These are phyloP conservation scores for Lophius piscatorius DNA, from an alignment of 2,113 vertebrate species.

Conservation along the genomic window DNA sequence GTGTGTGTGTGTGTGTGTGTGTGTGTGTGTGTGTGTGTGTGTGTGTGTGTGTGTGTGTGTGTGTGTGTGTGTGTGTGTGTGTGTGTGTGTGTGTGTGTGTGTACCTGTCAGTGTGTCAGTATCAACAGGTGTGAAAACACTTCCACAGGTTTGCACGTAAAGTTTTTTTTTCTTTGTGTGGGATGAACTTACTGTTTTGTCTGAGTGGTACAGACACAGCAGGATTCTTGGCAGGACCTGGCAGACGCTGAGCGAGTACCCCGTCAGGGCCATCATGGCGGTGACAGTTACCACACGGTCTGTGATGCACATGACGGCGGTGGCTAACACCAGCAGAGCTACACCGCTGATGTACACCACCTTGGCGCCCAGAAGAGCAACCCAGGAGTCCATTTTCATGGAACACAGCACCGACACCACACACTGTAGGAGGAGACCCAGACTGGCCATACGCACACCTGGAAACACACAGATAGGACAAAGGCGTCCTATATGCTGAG, in stretches of 20 bases:
- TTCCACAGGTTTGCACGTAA: too few relatives aligned
- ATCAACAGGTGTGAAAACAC: too few relatives aligned
- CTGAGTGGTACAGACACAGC: slow-evolving; percentile 1
- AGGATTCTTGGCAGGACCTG: neutral
- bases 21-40: too few relatives aligned
- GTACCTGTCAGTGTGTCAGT: too few relatives aligned
- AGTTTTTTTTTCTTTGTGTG: too few relatives aligned
- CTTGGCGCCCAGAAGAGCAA: slow-evolving; percentile 6
- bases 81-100: too few relatives aligned
- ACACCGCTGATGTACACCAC: neutral
- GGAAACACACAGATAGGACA: neutral
- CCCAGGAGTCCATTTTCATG: neutral
- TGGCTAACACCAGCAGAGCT: slow-evolving; percentile 2
- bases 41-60: too few relatives aligned
- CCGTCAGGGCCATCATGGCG: neutral
- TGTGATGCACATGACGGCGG: neutral
- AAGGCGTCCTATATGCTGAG: neutral
- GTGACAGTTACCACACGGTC: neutral
- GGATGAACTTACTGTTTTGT: neutral
- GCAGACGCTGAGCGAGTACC: neutral
- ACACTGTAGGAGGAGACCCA: slow-evolving; percentile 9
- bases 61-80: too few relatives aligned
- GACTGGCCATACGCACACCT: slow-evolving; percentile 8
- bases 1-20: too few relatives aligned
- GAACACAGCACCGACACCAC: slow-evolving; percentile 4